Base-by-base conservation (phyloP, 2,888 invertebrate species). In the Sussaba pulchella region DNA sequence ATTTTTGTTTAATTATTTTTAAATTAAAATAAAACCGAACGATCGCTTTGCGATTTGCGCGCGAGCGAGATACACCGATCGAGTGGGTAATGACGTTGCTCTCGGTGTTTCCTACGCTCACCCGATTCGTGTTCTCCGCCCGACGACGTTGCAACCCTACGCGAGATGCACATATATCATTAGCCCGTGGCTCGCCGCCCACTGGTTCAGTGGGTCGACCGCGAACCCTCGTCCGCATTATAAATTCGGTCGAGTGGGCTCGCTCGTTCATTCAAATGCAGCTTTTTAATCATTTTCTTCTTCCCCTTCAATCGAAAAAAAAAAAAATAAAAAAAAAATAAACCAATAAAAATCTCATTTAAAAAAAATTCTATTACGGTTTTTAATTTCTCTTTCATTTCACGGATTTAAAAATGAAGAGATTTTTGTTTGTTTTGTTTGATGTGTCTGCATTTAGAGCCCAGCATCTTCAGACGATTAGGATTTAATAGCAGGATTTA, bases 121-220 rank as follows among this genome's bases (percentile, higher is more conserved):
- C 14, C 14, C n/a, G 26, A n/a, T 31, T 36, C 66, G 36, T 36
- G 43, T 31, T 69, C 45, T 41, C 10, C 50, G 52, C 17, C n/a
- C 31, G 31, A 2, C 4, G 31, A 31, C 31, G 31, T 2, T 41
- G 50, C 54, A 70, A 74, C 64, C 70, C 66, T 75, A 66, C 71
- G 52, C 47, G 24, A 31, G n/a, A n/a, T n/a, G n/a, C 36, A 26
- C 59, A 45, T 66, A 52, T 50, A 71, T 66, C 64, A 79, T 74
- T 64, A 61, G 59, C 39, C 59, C 70, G 52, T 26, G 21, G 12
- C 73, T 21, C 17, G 12, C 75, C 76, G 80, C 80, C 80, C 76
- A 80, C 80, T 80, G 71, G 80, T 76, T 80, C 80, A 80, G 71
- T 80, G 71, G 80, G 80, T 80, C 80, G 80, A 71, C 75, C 61